Percentiles rank a stretch among this genome's conserved stretches.
These are phyloP conservation scores for Idaea straminata DNA, from an alignment of 2,888 invertebrate species.

Conservation along the genomic window DNA sequence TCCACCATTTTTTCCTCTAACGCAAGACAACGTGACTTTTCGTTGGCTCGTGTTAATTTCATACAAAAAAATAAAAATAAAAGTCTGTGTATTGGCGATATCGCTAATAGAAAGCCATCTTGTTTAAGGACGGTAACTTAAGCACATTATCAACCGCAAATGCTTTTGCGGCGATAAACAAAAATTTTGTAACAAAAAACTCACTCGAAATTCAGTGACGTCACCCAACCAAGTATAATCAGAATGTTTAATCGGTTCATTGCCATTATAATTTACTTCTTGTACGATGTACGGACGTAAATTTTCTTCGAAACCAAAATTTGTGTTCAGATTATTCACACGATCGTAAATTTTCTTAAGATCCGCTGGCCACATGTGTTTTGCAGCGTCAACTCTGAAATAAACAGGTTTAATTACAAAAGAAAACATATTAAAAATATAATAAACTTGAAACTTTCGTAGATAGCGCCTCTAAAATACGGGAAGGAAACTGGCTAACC, in stretches of 20 bases:
- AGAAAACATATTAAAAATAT: not conserved
- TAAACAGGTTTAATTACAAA: not conserved
- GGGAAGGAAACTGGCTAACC: not conserved
- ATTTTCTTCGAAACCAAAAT: conserved; percentile 80
- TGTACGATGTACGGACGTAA: conserved; percentile 83
- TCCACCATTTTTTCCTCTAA: too few species aligned
- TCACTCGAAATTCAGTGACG: conserved; percentile 87
- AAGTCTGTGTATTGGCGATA: too few species aligned
- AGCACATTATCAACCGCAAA: too few species aligned
- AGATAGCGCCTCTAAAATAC: not conserved
- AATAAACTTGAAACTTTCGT: conserved; percentile 1
- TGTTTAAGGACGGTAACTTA: too few species aligned
- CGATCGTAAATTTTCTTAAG: conserved; percentile 82
- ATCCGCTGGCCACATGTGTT: conserved; percentile 88
- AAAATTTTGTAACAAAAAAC: conserved; percentile 16
- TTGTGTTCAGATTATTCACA: conserved; percentile 78
- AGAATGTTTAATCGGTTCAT: conserved; percentile 58
- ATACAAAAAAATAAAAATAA: too few species aligned
- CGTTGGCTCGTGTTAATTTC: too few species aligned
- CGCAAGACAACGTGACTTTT: too few species aligned
- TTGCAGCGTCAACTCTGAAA: conserved; percentile 88
- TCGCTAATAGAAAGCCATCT: too few species aligned
- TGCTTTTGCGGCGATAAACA: too few species aligned
- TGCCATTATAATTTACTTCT: conserved; percentile 85
- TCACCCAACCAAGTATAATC: conserved; percentile 76